Evolutionary conservation across 53 echinoderm and acorn worm species (phyloP).

Genomic region (Astropecten irregularis): DNA sequence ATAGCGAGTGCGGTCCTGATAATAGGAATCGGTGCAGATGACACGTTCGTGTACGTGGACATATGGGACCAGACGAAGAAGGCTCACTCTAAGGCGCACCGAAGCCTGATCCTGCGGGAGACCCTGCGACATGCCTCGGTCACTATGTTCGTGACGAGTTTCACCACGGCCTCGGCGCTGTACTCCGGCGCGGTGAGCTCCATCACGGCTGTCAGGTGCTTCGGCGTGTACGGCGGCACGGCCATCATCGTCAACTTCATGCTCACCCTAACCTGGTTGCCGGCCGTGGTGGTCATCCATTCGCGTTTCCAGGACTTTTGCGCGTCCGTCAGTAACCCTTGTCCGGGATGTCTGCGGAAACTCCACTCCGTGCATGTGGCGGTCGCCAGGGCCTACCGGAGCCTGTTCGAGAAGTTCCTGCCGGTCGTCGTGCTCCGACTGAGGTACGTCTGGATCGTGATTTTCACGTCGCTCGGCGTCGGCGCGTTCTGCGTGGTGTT

Average conservation of each 20-base stretch:
- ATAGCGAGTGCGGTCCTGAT: conserved; percentile 72
- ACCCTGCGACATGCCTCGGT: conserved; percentile 71
- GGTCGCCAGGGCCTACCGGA: neutral
- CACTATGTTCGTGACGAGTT: conserved; percentile 93
- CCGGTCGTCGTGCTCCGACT: conserved; percentile 73
- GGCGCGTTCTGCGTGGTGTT: conserved; percentile 73
- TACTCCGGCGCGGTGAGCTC: conserved; percentile 69
- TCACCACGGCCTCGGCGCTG: conserved; percentile 87
- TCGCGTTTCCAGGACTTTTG: conserved; percentile 53
- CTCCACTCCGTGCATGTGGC: neutral
- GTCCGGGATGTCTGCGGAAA: neutral
- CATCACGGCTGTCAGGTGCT: conserved; percentile 88
- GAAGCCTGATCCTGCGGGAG: conserved; percentile 34
- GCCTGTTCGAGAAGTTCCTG: conserved; percentile 20
- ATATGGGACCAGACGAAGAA: conserved; percentile 61
- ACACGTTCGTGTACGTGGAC: conserved; percentile 86
- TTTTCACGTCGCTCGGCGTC: conserved; percentile 59
- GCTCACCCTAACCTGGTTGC: conserved; percentile 86
- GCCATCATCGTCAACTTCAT: conserved; percentile 83
- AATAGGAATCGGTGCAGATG: conserved; percentile 89
- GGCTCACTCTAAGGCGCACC: conserved; percentile 4
- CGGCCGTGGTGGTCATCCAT: conserved; percentile 73
- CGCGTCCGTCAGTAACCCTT: neutral
- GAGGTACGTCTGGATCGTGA: conserved; percentile 69
- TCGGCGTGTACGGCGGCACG: conserved; percentile 82